Evolutionary conservation across 2,113 vertebrate species (phyloP), one percentile per base, ranked within the genome.

Genomic region (Pungitius pungitius): DNA sequence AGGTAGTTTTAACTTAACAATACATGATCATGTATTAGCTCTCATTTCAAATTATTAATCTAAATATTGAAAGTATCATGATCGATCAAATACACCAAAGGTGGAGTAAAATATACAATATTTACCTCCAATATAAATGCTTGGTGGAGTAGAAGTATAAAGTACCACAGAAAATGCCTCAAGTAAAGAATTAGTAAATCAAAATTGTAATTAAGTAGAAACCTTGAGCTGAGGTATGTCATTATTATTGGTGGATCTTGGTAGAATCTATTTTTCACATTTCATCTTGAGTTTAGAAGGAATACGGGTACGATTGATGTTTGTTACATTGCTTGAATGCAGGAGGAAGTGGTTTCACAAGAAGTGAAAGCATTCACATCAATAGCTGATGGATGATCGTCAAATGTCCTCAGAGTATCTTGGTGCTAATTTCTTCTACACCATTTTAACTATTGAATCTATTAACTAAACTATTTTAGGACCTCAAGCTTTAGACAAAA

Each of bases 291-390:
- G 14, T 51, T 67, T 55, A 2, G 13, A 11, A 45, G 54, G 43
- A 78, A 54, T 6, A 12, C 0, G 45, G 20, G 22, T 69, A 66
- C 56, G 58, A 80, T 39, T 40, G 26, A 69, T 64, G 33, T 43
- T 13, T 45, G 49, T 62, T 37, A 69, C 24, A 55, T 1, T 61
- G 77, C 60, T 59, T 69, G 9, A 30, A n/a, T 60, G 49, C n/a
- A 30, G 60, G 70, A 90, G 91, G 91, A 92, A 88, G 88, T 89
- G 87, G 83, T 81, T 90, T 86, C 20, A 78, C n/a, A 30, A 76
- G 70, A 89, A 91, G 76, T 80, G 89, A 91, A 90, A 90, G 84
- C 83, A 57, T 78, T 84, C 27, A 39, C 57, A 8, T 43, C 0
- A 4, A n/a, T 47, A 67, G 35, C 40, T 30, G 15, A 14, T 8